phyloP scores from a whole-genome alignment of 2,888 invertebrate species.

The Xestia rhomboidea region DNA sequence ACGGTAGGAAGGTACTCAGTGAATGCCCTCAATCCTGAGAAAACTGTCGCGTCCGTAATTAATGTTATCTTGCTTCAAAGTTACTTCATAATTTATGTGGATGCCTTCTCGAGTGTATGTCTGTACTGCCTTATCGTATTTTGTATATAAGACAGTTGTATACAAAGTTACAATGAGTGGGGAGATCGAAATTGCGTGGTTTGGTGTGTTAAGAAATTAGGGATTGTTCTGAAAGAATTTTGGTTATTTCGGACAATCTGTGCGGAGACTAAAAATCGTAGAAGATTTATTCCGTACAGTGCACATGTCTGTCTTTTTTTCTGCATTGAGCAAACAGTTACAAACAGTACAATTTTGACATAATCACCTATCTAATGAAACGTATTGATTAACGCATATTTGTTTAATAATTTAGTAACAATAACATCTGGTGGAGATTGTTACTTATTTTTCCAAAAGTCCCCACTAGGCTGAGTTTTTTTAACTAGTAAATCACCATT shows the following conservation, averaged over 20 bases:
- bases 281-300: background rate
- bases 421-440: too few relatives aligned
- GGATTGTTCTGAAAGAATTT: background rate
- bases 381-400: too few relatives aligned
- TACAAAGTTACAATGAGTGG: slow-evolving; percentile 1
- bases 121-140: slow-evolving; percentile 42
- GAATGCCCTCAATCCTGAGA: slow-evolving; percentile 38
- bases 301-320: too few relatives aligned
- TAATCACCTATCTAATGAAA: too few relatives aligned
- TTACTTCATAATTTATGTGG: slow-evolving; percentile 54
- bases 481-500: too few relatives aligned
- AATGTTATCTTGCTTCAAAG: slow-evolving; percentile 54
- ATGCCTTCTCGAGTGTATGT: slow-evolving; percentile 49
- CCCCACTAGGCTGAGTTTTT: too few relatives aligned
- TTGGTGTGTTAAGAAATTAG: background rate
- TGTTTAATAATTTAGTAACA: too few relatives aligned
- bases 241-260: too few relatives aligned
- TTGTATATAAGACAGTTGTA: slow-evolving; percentile 9
- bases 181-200: background rate
- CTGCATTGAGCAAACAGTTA: background rate
- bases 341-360: background rate
- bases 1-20: slow-evolving; percentile 1
- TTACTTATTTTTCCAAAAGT: too few relatives aligned
- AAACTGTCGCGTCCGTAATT: slow-evolving; percentile 65
- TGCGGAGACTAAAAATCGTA: background rate